A percentile compares a stretch with the other conserved stretches of the same genome.
These are phyloP conservation scores for Apodemus agrarius DNA, from an alignment of 2,797 vertebrate species.

Conservation along the genomic window DNA sequence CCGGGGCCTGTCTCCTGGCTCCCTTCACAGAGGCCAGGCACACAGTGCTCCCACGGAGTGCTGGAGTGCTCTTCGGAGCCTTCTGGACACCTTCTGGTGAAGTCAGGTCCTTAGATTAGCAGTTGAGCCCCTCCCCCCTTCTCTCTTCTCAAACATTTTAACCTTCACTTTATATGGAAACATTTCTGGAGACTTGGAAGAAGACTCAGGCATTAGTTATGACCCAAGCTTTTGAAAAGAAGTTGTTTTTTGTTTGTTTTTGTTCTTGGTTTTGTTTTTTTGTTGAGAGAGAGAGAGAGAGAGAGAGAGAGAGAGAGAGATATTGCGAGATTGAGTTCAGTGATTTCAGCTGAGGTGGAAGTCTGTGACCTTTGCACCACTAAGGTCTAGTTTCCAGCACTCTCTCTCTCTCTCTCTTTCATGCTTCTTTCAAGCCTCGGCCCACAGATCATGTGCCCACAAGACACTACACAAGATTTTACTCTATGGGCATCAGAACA, in stretches of 20 bases:
- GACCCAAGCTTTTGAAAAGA: neutral
- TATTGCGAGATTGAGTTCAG: too few relatives aligned
- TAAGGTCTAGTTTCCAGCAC: neutral
- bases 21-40: neutral
- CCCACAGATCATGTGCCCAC: neutral
- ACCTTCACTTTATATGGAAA: neutral
- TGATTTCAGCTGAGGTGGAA: neutral
- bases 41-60: fast-evolving
- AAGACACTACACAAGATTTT: neutral
- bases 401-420: too few relatives aligned
- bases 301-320: neutral
- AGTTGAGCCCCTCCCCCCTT: neutral
- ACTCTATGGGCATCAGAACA: neutral
- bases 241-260: neutral
- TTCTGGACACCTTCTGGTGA: neutral
- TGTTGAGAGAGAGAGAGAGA: too few relatives aligned
- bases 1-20: fast-evolving
- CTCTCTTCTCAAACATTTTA: neutral
- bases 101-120: neutral
- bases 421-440: neutral
- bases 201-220: neutral
- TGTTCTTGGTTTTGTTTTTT: too few relatives aligned
- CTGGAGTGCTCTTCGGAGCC: neutral
- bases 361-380: neutral
- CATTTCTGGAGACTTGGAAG: neutral